A percentile compares a stretch with the other conserved stretches of the same genome.
Conservation (phyloP, 2,888 invertebrate species). For the Amblyjoppa fuscipennis region DNA sequence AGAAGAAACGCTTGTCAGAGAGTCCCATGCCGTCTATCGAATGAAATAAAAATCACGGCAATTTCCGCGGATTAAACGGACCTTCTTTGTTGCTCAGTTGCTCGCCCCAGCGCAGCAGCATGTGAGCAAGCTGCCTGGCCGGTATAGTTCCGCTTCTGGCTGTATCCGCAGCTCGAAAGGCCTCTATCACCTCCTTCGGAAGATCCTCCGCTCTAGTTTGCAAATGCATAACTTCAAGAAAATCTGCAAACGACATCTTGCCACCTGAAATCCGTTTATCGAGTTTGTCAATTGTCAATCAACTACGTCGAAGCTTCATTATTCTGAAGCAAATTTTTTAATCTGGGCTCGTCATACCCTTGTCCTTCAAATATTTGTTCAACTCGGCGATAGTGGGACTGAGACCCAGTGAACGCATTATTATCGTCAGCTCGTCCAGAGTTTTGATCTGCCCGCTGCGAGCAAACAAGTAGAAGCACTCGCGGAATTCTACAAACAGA, state of each 20-base stretch:
- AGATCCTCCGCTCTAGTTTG: conserved; percentile 94
- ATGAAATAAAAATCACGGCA: neutral
- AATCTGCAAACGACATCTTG: conserved; percentile 97
- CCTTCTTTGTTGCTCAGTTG: conserved; percentile 90
- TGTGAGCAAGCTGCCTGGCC: conserved; percentile 93
- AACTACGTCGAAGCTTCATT: neutral
- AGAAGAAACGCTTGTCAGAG: neutral
- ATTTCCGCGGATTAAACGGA: conserved; percentile 72
- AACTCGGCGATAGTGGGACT: conserved; percentile 97
- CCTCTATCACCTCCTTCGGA: conserved; percentile 94
- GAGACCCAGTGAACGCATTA: conserved; percentile 97
- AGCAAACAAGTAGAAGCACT: conserved; percentile 98
- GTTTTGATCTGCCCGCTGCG: conserved; percentile 95
- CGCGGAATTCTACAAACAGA: conserved; percentile 93
- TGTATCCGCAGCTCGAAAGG: conserved; percentile 95
- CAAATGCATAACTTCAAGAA: conserved; percentile 97
- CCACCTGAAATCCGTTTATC: conserved; percentile 87
- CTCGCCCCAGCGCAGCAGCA: conserved; percentile 97
- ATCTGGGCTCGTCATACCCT: conserved; percentile 82
- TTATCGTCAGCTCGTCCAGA: conserved; percentile 95
- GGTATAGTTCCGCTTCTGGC: conserved; percentile 91
- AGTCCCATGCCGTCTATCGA: no score
- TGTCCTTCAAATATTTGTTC: conserved; percentile 92
- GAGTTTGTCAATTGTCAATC: neutral
- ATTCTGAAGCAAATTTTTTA: neutral